These are phyloP conservation scores for Epinotia demarniana DNA, from an alignment of 2,888 invertebrate species.

Conservation along the genomic window DNA sequence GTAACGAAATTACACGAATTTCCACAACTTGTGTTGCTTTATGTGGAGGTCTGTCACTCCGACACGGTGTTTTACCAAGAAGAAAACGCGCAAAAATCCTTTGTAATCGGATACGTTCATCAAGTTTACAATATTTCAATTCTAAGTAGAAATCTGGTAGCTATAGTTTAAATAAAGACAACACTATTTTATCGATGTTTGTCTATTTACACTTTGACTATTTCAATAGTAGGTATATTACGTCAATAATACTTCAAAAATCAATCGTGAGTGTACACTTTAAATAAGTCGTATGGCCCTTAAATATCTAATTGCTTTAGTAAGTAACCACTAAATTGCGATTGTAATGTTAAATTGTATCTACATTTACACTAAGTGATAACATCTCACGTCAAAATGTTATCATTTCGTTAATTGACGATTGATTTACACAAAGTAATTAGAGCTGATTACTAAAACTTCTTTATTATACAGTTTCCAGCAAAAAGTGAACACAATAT, in stretches of 20 bases:
- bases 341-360: no score
- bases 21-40: not conserved
- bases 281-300: no score
- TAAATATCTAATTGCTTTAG: no score
- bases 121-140: not conserved
- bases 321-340: no score
- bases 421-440: constrained; percentile 27
- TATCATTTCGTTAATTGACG: not conserved
- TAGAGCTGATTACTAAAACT: constrained; percentile 14
- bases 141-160: not conserved
- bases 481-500: constrained; percentile 45
- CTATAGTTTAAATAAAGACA: not conserved
- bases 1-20: constrained; percentile 19
- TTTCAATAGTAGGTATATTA: no score
- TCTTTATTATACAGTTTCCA: constrained; percentile 37
- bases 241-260: no score
- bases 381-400: not conserved
- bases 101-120: constrained; percentile 14
- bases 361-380: no score
- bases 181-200: not conserved
- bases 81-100: constrained; percentile 7
- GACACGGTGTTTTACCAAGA: constrained; percentile 8
- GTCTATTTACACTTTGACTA: not conserved
- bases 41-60: constrained; percentile 3
- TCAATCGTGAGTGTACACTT: no score